Evolutionary conservation across 2,113 vertebrate genomes (phyloP), one percentile per base, ranked within the genome.

Genomic region (Prinia subflava): DNA sequence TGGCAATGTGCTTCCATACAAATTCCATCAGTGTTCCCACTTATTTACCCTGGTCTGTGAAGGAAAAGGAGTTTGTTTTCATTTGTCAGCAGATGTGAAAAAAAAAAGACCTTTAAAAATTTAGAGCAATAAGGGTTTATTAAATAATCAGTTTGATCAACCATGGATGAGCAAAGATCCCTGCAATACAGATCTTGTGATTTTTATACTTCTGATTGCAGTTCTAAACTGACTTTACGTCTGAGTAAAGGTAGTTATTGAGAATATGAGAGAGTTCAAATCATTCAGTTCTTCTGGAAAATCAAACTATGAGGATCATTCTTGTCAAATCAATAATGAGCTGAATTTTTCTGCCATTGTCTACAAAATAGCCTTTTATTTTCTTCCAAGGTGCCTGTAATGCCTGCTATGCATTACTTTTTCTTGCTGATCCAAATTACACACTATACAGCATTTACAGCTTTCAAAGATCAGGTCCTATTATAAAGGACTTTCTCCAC

Each of bases 341-440:
- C 24, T 92, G 85, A 76, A 92, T 41, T 89, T 95, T 37, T 73
- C 64, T 76, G 41, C 46, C 52, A 57, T 91, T 95, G 63, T 93
- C 88, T 91, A 85, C 74, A 92, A 57, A 90, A 81, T 84, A 46
- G 59, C 4, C 67, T 91, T 96, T 94, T 93, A 87, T 96, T 95
- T 97, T 95, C 78, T 87, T 89, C 49, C 30, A 90, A 90, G 77
- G 68, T 81, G 39, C 60, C 15, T 87, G 50, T 86, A 88, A 93
- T 83, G 92, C 78, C 67, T 95, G 13, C 60, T 75, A 56, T 77
- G 68, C 30, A 47, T 87, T 92, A 65, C 62, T 74, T 95, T 87
- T 75, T 67, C 77, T 74, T 79, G 11, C 47, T 91, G 68, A 95
- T 95, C 83, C 73, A 73, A 93, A 86, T 37, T 84, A 94, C 35